phyloP scores from a whole-genome alignment of 2,888 invertebrate genomes.

The Watsonalla binaria region DNA sequence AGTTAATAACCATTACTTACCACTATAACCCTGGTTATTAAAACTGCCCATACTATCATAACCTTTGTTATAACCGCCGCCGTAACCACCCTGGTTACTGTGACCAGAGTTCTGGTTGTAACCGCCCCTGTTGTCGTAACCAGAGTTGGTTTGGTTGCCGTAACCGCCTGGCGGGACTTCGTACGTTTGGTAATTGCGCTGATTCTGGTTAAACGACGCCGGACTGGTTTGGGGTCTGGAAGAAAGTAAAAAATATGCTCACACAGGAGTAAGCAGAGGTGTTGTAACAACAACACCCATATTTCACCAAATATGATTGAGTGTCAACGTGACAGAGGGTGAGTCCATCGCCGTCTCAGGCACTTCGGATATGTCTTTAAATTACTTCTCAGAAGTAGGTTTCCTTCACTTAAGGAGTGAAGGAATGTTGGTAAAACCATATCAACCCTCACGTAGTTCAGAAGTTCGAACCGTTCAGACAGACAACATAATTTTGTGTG shows the following conservation, averaged over 20 bases:
- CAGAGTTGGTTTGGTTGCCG: slow-evolving; percentile 22
- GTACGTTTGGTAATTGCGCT: slow-evolving; percentile 53
- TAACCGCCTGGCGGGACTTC: slow-evolving; percentile 61
- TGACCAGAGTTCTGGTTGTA: slow-evolving; percentile 15
- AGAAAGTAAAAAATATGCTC: slow-evolving; percentile 4
- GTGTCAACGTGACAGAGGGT: too few relatives aligned
- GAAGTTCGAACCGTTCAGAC: too few relatives aligned
- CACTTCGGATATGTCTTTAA: too few relatives aligned
- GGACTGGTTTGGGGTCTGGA: slow-evolving; percentile 52
- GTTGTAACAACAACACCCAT: too few relatives aligned
- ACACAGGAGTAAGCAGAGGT: too few relatives aligned
- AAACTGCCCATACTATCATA: slow-evolving; percentile 28
- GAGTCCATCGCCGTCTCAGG: too few relatives aligned
- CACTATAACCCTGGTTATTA: slow-evolving; percentile 16
- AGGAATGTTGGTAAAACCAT: too few relatives aligned
- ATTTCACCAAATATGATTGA: too few relatives aligned
- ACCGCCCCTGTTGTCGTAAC: slow-evolving; percentile 34
- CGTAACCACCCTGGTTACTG: slow-evolving; percentile 21
- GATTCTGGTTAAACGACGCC: slow-evolving; percentile 30
- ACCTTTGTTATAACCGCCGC: slow-evolving; percentile 15
- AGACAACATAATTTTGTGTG: too few relatives aligned
- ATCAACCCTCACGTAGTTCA: too few relatives aligned
- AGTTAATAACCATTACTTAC: slow-evolving; percentile 19
- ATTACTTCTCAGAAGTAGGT: too few relatives aligned
- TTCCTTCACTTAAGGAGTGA: too few relatives aligned